phyloP scores from a whole-genome alignment of 2,888 invertebrate species.

The Scaptomyza cyrtandrae region DNA sequence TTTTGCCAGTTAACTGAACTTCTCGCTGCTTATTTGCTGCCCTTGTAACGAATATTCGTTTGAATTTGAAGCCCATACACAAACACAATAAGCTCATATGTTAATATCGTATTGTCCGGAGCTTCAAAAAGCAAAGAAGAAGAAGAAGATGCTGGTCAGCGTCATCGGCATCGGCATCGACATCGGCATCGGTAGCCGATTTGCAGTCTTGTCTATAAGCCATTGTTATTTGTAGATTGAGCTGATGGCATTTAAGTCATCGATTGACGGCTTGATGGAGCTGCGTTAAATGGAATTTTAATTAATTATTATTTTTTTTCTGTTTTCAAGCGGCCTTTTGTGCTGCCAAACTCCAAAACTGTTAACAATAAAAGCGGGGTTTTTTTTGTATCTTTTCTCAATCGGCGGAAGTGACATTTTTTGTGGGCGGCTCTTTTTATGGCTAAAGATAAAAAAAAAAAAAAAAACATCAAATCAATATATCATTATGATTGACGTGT shows the following conservation, averaged over 20 bases:
- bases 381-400: constrained; percentile 5
- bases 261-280: constrained; percentile 12
- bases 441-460: not conserved
- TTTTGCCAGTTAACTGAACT: constrained; percentile 53
- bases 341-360: constrained; percentile 44
- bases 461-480: not conserved
- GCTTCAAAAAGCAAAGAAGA: constrained; percentile 2
- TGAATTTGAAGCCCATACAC: constrained; percentile 34
- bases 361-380: constrained; percentile 45
- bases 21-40: constrained; percentile 50
- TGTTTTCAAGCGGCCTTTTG: constrained; percentile 40
- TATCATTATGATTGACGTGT: constrained; percentile 2
- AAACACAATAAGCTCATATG: constrained; percentile 54
- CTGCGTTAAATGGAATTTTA: constrained; percentile 72
- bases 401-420: constrained; percentile 41
- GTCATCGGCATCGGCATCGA: constrained; percentile 40
- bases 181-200: constrained; percentile 44
- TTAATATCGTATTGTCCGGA: constrained; percentile 65
- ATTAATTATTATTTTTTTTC: constrained; percentile 65
- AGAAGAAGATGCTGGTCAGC: constrained; percentile 49
- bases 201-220: constrained; percentile 44
- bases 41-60: constrained; percentile 71
- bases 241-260: constrained; percentile 71
- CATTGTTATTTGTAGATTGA: constrained; percentile 29
- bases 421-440: not conserved